Base-by-base conservation (phyloP, 2,888 invertebrate species). In the Leuctra nigra region DNA sequence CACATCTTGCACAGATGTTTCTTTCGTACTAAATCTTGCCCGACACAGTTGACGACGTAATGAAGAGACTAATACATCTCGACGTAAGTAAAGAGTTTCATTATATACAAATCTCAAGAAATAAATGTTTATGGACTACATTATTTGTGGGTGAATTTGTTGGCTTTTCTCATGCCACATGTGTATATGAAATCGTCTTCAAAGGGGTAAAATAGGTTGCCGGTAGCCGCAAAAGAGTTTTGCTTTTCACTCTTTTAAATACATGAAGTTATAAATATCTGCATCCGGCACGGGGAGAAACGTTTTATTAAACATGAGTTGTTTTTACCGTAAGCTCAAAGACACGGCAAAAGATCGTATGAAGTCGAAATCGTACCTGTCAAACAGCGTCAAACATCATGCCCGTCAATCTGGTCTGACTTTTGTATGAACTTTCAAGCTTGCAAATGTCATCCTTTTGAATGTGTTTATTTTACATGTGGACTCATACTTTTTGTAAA, bases 261-360 rank as follows among this genome's bases (percentile, higher is more conserved):
- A 44, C 14, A n/a, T 50, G 50, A 33, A 50, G 50, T 50, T 50
- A 50, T 50, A 50, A 50, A 50, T 50, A 50, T 35, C 50, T n/a
- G 50, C 50, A 50, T 50, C 50, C 50, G 50, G 50, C 50, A 18
- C 6, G 20, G 33, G 18, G 23, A 33, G 50, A 50, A 35, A 50
- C 35, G 22, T 22, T 35, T 18, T 41, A 41, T 41, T 50, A 16
- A 50, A 50, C 33, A 35, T 20, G 16, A 39, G 20, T 44, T 29
- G 11, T 11, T 44, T 50, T 50, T 29, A 33, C 35, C 33, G 35
- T 50, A 29, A 35, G 41, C 50, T 35, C 33, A 50, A 14, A n/a
- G n/a, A n/a, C n/a, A n/a, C n/a, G n/a, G n/a, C n/a, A n/a, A n/a
- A n/a, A n/a, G n/a, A n/a, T n/a, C n/a, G n/a, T n/a, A n/a, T n/a